A percentile compares a stretch with the other conserved stretches of the same genome.
Conservation (phyloP, 2,797 vertebrate genomes). For the Myotis daubentonii region DNA sequence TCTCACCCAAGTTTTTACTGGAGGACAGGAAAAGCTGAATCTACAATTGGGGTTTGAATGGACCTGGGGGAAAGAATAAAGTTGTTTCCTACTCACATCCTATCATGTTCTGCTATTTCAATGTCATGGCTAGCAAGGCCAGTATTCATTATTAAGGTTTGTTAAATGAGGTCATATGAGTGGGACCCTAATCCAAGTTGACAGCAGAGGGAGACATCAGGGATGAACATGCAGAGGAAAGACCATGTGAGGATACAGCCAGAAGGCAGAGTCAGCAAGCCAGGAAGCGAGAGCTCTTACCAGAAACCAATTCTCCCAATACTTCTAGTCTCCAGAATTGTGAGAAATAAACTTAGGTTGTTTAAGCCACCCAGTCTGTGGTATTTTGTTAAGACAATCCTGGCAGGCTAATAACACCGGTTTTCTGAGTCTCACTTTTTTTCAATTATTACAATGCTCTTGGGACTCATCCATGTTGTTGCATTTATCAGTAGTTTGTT, state of each 20-base stretch:
- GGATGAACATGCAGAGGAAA: neutral
- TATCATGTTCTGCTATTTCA: neutral
- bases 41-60: neutral
- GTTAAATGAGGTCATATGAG: neutral
- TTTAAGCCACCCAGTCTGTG: neutral
- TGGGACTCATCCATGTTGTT: neutral
- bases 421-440: neutral
- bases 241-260: neutral
- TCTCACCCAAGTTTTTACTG: neutral
- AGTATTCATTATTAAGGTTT: neutral
- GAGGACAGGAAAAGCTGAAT: neutral
- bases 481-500: neutral
- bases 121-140: neutral
- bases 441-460: neutral
- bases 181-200: neutral
- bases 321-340: neutral
- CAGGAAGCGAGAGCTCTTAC: neutral
- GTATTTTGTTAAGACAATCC: neutral
- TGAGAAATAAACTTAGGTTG: neutral
- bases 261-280: neutral
- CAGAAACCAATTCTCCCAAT: neutral
- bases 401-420: neutral
- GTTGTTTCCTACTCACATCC: too few species aligned
- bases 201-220: neutral
- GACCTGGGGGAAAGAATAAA: neutral